These are phyloP conservation scores for Cinclus mexicanus DNA, from an alignment of 2,113 vertebrate species.

Conservation along the genomic window DNA sequence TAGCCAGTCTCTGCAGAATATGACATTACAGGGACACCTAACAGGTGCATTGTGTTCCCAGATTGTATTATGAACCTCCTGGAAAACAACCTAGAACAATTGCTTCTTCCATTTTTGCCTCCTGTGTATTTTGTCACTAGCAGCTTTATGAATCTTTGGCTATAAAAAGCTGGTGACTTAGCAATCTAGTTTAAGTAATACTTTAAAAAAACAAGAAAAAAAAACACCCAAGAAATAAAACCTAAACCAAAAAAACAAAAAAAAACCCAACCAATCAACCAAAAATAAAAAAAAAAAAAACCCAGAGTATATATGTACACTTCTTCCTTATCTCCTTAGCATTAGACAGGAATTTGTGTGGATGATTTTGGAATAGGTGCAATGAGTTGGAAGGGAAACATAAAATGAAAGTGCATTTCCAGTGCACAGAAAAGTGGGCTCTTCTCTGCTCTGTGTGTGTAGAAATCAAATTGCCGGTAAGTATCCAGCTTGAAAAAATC, in stretches of 20 bases:
- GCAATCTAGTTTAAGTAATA: neutral
- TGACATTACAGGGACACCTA: neutral
- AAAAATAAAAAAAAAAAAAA: too few species aligned
- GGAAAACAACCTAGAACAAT: neutral
- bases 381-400: neutral
- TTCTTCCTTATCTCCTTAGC: neutral
- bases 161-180: neutral
- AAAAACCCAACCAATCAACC: too few species aligned
- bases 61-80: neutral
- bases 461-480: neutral
- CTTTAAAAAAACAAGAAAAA: neutral
- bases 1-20: neutral
- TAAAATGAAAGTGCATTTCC: neutral
- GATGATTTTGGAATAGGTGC: neutral
- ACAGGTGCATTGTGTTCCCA: neutral
- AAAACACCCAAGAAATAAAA: too few species aligned
- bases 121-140: neutral
- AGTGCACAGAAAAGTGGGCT: neutral
- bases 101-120: neutral
- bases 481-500: neutral
- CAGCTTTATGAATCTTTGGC: neutral
- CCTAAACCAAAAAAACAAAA: too few species aligned
- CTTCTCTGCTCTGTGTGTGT: neutral
- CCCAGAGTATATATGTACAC: rapidly evolving
- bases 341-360: neutral